These are phyloP conservation scores for Tenrec ecaudatus DNA, from an alignment of 2,113 vertebrate species.

Conservation along the genomic window DNA sequence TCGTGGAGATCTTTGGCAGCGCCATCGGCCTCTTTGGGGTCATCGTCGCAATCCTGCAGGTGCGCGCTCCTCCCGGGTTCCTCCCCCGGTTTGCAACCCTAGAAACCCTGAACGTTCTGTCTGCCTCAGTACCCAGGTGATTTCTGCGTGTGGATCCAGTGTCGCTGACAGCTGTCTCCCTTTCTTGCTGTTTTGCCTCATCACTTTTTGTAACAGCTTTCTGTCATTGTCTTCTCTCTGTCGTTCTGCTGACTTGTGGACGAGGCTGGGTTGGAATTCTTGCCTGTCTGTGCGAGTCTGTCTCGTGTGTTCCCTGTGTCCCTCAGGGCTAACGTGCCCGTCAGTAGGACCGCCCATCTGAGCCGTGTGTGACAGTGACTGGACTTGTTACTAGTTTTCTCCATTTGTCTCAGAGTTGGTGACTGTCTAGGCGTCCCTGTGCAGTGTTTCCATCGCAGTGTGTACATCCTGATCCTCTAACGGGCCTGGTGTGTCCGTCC, in stretches of 20 bases:
- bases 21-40: slow-evolving; percentile 98
- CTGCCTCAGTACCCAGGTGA: too few relatives aligned
- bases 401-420: background rate
- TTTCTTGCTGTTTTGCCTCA: background rate
- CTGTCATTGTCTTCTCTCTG: background rate
- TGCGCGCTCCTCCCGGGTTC: slow-evolving; percentile 81
- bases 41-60: slow-evolving; percentile 99
- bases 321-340: background rate
- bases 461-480: background rate
- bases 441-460: background rate
- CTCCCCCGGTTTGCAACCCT: too few relatives aligned
- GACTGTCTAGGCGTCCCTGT: background rate
- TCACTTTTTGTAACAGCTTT: background rate
- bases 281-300: background rate
- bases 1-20: slow-evolving; percentile 99
- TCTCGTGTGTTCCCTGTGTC: background rate
- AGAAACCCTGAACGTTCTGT: too few relatives aligned
- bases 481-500: slow-evolving; percentile 20
- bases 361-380: background rate
- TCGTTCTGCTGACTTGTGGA: background rate
- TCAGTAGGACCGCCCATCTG: background rate
- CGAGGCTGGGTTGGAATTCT: slow-evolving; percentile 5
- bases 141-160: background rate
- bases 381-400: slow-evolving; percentile 10
- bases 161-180: background rate